These are phyloP conservation scores for Hemicrepidius hirtus DNA, from an alignment of 2,888 invertebrate genomes.

Conservation along the genomic window DNA sequence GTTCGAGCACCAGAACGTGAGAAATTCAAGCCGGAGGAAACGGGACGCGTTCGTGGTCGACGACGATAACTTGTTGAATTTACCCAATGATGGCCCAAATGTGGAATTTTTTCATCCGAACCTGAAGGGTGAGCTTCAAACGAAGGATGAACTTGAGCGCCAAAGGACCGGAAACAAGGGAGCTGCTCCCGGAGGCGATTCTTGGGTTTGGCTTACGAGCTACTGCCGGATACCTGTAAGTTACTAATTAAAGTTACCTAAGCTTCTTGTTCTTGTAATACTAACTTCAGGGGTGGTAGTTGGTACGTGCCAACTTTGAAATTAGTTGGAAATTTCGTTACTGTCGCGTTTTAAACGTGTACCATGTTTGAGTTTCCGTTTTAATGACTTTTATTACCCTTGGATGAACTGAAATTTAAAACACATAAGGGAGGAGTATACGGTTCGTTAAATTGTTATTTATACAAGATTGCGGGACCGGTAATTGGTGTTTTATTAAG, in stretches of 20 bases:
- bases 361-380: not conserved
- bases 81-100: constrained; percentile 72
- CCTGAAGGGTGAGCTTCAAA: constrained; percentile 78
- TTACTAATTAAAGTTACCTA: constrained; percentile 52
- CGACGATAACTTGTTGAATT: constrained; percentile 63
- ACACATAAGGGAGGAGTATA: constrained; percentile 18
- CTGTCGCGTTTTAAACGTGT: not conserved
- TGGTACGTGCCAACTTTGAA: constrained; percentile 25
- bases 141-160: constrained; percentile 79
- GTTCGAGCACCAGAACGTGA: constrained; percentile 15
- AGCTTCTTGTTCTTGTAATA: constrained; percentile 18
- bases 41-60: constrained; percentile 57
- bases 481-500: not conserved
- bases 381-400: constrained; percentile 18
- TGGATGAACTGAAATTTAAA: not conserved
- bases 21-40: constrained; percentile 45
- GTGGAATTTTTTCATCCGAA: constrained; percentile 87
- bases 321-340: constrained; percentile 33
- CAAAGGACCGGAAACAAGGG: constrained; percentile 78
- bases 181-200: constrained; percentile 83
- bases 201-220: constrained; percentile 91
- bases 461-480: not conserved
- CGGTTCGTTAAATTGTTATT: constrained; percentile 13
- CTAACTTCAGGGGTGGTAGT: constrained; percentile 12
- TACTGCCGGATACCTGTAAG: constrained; percentile 90